phyloP scores from a whole-genome alignment of 2,113 vertebrate species.

The Ranitomeya imitator region DNA sequence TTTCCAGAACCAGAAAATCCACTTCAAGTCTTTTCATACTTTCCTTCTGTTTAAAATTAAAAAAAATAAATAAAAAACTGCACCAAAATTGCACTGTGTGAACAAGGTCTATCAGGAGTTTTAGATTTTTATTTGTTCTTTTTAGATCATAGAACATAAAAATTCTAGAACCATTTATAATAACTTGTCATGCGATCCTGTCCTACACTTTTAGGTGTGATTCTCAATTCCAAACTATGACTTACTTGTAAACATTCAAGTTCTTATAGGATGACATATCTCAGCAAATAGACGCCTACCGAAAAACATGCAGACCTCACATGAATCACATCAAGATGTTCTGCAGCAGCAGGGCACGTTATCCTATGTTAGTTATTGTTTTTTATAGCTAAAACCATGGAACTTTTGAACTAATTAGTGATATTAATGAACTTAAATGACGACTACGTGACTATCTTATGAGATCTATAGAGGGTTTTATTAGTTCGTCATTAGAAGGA shows the following conservation, averaged over 20 bases:
- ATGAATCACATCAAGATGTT: constrained; percentile 20
- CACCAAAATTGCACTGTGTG: neutral
- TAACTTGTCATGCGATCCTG: neutral
- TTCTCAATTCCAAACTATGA: neutral
- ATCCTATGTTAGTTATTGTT: constrained; percentile 2
- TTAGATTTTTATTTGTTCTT: neutral
- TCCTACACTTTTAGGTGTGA: neutral
- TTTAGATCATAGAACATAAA: neutral
- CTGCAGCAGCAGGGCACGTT: neutral
- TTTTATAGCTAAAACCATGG: neutral
- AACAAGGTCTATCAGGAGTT: neutral
- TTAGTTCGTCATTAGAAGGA: neutral
- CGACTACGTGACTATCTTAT: neutral
- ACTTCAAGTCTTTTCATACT: neutral
- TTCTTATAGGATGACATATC: neutral
- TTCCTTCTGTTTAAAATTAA: neutral
- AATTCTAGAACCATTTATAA: neutral
- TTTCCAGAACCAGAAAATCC: no score
- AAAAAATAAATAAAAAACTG: neutral
- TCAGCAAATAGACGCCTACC: constrained; percentile 36
- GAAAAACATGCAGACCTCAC: constrained; percentile 14
- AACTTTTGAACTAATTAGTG: neutral
- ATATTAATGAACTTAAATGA: neutral
- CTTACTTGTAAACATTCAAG: neutral
- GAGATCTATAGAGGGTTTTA: neutral